phyloP scores from a whole-genome alignment of 2,797 vertebrate species.

The Alfaro cultratus region DNA sequence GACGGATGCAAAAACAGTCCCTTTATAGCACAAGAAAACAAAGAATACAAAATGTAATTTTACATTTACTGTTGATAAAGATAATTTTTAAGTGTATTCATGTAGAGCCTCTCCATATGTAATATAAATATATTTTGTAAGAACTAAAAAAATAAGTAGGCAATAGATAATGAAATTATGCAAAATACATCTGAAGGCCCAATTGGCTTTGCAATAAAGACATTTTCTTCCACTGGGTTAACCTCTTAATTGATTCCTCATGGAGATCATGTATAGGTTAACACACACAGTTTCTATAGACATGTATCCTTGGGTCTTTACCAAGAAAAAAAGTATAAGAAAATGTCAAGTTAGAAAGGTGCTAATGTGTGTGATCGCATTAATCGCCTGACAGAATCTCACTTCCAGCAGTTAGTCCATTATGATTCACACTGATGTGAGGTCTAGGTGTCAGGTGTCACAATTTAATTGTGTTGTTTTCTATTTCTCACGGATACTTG shows the following conservation, averaged over 20 bases:
- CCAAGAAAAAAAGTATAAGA: constrained; percentile 49
- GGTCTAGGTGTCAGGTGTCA: constrained; percentile 86
- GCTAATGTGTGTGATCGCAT: constrained; percentile 83
- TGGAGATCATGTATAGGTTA: constrained; percentile 10
- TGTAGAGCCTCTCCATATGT: neutral
- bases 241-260: constrained; percentile 28
- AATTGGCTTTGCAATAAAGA: constrained; percentile 20
- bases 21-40: constrained; percentile 11
- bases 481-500: constrained; percentile 79
- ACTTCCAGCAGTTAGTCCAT: constrained; percentile 81
- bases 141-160: neutral
- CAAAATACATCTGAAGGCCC: neutral
- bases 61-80: neutral
- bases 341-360: constrained; percentile 70
- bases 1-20: neutral
- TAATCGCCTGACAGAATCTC: constrained; percentile 83
- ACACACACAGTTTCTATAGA: constrained; percentile 26
- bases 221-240: constrained; percentile 9
- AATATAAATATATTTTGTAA: neutral
- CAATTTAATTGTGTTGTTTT: constrained; percentile 88
- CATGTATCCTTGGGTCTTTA: constrained; percentile 44
- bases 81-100: neutral
- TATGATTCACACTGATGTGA: constrained; percentile 83
- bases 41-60: neutral
- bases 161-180: neutral